Percentiles rank a stretch among this genome's conserved stretches.
Evolutionary conservation across 2,888 invertebrate genomes (phyloP).

Genomic region (Lochmaea crataegi): DNA sequence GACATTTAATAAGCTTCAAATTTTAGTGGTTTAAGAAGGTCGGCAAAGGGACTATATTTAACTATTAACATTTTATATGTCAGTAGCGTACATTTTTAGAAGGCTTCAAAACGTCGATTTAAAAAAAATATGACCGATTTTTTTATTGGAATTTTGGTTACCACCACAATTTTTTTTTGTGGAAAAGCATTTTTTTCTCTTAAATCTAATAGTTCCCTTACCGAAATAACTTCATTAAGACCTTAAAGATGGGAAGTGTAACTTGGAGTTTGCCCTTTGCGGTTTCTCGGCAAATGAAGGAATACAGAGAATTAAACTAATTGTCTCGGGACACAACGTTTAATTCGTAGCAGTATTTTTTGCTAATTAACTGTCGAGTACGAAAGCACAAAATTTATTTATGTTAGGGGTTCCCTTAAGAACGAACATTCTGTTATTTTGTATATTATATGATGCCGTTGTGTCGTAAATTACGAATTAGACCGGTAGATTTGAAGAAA

Average conservation of each 20-base stretch:
- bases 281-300: constrained; percentile 18
- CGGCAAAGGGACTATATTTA: too few relatives aligned
- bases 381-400: constrained; percentile 10
- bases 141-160: too few relatives aligned
- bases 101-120: too few relatives aligned
- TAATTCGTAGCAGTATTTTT: constrained; percentile 16
- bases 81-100: too few relatives aligned
- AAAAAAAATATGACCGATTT: too few relatives aligned
- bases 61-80: too few relatives aligned
- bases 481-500: not conserved
- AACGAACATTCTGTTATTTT: not conserved
- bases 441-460: not conserved
- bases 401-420: not conserved
- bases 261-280: constrained; percentile 1
- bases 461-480: not conserved
- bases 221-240: constrained; percentile 14
- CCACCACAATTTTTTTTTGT: too few relatives aligned
- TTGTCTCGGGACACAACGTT: constrained; percentile 17
- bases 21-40: too few relatives aligned
- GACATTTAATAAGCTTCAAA: too few relatives aligned
- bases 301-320: constrained; percentile 15
- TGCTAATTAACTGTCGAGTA: constrained; percentile 18
- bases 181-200: not conserved
- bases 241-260: constrained; percentile 1
- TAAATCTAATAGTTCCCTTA: not conserved